phyloP scores from a whole-genome alignment of 1,140 invertebrate species.

The Diabrotica undecimpunctata region DNA sequence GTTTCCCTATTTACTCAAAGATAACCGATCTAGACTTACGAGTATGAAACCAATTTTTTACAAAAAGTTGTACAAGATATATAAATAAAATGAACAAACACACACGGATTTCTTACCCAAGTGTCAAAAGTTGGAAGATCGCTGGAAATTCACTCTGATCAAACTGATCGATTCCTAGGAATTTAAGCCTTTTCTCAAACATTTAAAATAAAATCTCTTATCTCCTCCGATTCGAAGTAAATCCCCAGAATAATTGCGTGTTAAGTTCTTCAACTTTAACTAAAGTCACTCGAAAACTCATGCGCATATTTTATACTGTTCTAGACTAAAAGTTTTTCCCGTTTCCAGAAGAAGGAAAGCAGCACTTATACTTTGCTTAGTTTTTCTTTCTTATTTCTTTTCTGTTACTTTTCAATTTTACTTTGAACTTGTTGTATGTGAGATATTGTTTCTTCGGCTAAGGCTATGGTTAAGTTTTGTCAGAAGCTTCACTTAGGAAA shows the following conservation, averaged over 20 bases:
- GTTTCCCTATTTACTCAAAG: no score
- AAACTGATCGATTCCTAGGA: background rate
- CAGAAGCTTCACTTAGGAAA: background rate
- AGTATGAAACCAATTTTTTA: no score
- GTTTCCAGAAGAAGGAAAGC: background rate
- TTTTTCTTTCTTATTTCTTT: constrained; percentile 9
- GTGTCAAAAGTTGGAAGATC: no score
- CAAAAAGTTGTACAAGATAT: no score
- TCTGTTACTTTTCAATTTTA: constrained; percentile 13
- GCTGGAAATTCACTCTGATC: background rate
- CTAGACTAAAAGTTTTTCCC: constrained; percentile 8
- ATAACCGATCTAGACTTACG: no score
- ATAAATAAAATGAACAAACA: no score
- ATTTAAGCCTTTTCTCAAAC: no score
- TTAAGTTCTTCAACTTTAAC: constrained; percentile 4
- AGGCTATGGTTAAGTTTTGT: background rate
- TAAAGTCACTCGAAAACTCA: constrained; percentile 5
- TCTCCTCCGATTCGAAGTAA: background rate
- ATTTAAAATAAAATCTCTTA: background rate
- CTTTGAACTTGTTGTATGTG: constrained; percentile 5
- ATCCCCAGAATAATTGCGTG: background rate
- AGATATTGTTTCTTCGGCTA: constrained; percentile 8
- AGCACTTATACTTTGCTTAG: constrained; percentile 1
- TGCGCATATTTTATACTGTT: constrained; percentile 12
- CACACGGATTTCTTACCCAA: no score